Percentiles rank a stretch among this genome's conserved stretches.
Conservation (phyloP, 2,113 vertebrate species). For the Myanophis thanlyinensis region DNA sequence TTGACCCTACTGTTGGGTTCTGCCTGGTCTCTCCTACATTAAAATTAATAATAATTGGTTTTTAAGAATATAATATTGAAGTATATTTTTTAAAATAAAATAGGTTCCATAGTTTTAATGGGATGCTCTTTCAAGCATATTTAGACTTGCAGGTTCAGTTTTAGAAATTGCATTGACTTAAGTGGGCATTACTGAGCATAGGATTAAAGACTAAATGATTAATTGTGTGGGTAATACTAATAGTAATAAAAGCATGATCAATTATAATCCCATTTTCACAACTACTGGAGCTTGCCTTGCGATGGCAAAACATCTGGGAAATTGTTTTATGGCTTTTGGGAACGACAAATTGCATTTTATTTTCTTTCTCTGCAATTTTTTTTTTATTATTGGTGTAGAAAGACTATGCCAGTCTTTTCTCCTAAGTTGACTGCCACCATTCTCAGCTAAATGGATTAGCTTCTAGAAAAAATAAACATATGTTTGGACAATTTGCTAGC, state of each 20-base stretch:
- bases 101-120: not conserved
- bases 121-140: not conserved
- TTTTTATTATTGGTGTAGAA: not conserved
- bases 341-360: constrained; percentile 2
- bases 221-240: not conserved
- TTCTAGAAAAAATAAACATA: constrained; percentile 8
- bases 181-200: not conserved
- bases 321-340: constrained; percentile 3
- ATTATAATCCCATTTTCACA: not conserved
- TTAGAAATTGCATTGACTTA: not conserved
- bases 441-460: constrained; percentile 11
- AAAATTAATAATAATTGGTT: not conserved
- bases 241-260: not conserved
- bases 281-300: not conserved
- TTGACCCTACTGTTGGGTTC: not conserved
- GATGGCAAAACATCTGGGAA: not conserved
- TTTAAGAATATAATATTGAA: not conserved
- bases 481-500: constrained; percentile 27
- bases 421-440: not conserved
- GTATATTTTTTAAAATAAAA: not conserved
- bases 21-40: not conserved
- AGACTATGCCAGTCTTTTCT: constrained; percentile 3
- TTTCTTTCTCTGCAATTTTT: constrained; percentile 19
- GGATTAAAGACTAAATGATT: not conserved
- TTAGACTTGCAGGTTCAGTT: not conserved